These are phyloP conservation scores for Myotis pilosus DNA, from an alignment of 2,797 vertebrate genomes.

Conservation along the genomic window DNA sequence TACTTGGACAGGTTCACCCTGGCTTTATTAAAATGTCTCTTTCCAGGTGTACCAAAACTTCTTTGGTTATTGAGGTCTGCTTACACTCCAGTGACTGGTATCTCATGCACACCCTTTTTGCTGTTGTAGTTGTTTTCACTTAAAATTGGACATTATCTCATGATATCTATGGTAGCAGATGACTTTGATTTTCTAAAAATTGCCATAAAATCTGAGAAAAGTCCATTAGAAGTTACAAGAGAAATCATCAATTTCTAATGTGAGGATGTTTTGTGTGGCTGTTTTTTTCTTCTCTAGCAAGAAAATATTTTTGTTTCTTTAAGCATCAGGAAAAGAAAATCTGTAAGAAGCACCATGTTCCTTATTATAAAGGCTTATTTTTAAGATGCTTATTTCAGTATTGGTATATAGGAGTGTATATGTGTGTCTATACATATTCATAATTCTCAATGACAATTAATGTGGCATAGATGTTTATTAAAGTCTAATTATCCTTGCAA, in stretches of 20 bases:
- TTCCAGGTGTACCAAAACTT: not conserved
- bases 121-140: not conserved
- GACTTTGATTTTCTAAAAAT: not conserved
- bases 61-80: not conserved
- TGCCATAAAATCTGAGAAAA: not conserved
- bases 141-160: not conserved
- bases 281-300: not conserved
- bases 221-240: not conserved
- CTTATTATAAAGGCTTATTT: not conserved
- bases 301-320: not conserved
- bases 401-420: not conserved
- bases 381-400: not conserved
- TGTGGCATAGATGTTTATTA: not conserved
- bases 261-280: not conserved
- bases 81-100: not conserved
- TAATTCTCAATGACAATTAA: not conserved
- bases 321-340: not conserved
- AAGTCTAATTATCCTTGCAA: slow-evolving; percentile 5
- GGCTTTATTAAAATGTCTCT: not conserved
- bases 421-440: not conserved
- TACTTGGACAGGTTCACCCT: not conserved
- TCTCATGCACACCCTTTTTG: not conserved
- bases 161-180: not conserved
- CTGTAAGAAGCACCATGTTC: not conserved
- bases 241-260: not conserved